phyloP scores from a whole-genome alignment of 2,113 vertebrate species.

The Prolemur simus region DNA sequence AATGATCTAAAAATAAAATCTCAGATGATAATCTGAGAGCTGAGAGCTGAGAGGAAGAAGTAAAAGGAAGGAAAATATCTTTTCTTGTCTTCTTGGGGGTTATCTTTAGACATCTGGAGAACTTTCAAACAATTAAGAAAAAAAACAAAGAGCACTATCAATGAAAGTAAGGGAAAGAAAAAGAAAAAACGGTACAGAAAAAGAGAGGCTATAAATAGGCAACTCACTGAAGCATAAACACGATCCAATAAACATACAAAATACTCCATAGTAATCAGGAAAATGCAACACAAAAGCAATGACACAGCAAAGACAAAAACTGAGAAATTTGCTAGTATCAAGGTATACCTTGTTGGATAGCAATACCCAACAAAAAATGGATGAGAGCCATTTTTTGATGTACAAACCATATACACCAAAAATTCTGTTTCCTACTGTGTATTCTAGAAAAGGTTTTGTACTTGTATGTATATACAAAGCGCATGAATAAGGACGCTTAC shows the following conservation, averaged over 20 bases:
- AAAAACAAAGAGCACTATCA: background rate
- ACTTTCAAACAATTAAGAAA: conserved; percentile 7
- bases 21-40: background rate
- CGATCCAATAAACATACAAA: background rate
- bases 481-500: background rate
- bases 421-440: background rate
- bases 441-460: background rate
- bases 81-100: background rate
- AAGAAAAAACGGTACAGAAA: background rate
- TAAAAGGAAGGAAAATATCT: background rate
- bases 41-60: background rate
- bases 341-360: background rate
- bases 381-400: background rate
- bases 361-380: background rate
- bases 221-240: background rate
- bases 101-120: background rate
- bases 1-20: conserved; percentile 7
- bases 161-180: background rate
- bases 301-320: background rate
- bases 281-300: background rate
- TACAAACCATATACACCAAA: background rate
- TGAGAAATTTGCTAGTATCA: background rate
- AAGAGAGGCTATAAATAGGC: background rate
- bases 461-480: background rate
- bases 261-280: background rate